Evolutionary conservation across 2,797 vertebrate species (phyloP), one percentile per base, ranked within the genome.

Genomic region (Enteromius anoplus): DNA sequence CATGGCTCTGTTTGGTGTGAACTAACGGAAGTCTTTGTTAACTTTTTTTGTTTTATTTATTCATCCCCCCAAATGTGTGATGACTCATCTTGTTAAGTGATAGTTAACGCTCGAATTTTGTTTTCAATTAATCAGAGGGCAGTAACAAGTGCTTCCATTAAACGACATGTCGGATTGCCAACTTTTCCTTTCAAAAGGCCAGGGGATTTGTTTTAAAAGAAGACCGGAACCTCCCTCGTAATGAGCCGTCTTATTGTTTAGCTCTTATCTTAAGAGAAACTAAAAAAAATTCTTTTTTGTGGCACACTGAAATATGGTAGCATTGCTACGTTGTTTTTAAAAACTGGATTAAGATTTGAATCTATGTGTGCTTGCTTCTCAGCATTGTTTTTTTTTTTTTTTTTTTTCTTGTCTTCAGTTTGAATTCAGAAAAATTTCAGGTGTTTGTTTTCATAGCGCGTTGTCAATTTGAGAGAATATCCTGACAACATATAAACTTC

Each of bases 401-500:
- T 90, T 91, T 91, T 91, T 91, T 85, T 88, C 72, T 26, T 82
- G 23, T 75, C 80, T 79, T 53, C 84, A 87, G 90, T 89, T 90
- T 88, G 87, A n/a, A n/a, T n/a, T n/a, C n/a, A n/a, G n/a, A n/a
- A 66, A 83, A 86, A 87, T 88, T 89, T 92, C 86, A 84, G 47
- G 23, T 90, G 86, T 89, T 91, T 76, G 79, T 82, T 83, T 85
- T 90, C 19, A 19, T 89, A 72, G 90, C 45, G 69, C 34, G 37
- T 77, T 87, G 82, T 85, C 86, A 69, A 75, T 90, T 86, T 75
- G 89, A 91, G 92, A 91, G 84, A 92, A 92, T 92, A 62, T 78
- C 91, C 91, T 19, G 89, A 93, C 92, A 93, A 91, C 91, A 92
- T 93, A 92, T 92, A 81, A 85, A 85, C 78, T 55, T 93, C 92